Conservation (phyloP, 2,113 vertebrate genomes). For the Chionomys nivalis region DNA sequence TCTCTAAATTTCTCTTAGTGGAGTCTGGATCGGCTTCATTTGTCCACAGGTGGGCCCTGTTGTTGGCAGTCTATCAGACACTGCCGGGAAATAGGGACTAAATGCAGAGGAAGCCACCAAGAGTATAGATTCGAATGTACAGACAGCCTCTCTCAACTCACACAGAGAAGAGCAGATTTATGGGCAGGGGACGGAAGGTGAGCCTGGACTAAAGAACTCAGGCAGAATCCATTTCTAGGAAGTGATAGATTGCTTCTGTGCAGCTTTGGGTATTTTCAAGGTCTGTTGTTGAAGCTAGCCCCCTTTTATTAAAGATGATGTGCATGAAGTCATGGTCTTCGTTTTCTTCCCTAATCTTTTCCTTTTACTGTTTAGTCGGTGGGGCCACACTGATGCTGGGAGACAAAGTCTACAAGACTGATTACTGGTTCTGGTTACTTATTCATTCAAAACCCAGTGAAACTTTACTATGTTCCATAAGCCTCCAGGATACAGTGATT, state of each 20-base stretch:
- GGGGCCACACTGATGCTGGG: not conserved
- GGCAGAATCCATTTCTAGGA: conserved; percentile 62
- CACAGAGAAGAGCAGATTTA: conserved; percentile 33
- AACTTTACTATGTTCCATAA: not conserved
- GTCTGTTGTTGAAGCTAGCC: conserved; percentile 60
- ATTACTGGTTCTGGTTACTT: not conserved
- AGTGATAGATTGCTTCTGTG: conserved; percentile 38
- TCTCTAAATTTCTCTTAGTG: not conserved
- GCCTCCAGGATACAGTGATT: not conserved
- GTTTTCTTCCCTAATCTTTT: conserved; percentile 48
- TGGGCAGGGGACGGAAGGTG: not conserved
- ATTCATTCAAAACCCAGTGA: not conserved
- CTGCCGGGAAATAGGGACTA: not conserved
- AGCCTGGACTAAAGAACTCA: conserved; percentile 55
- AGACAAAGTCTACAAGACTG: not conserved
- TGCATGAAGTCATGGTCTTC: conserved; percentile 63
- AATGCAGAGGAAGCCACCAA: not conserved
- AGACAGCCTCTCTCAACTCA: conserved; percentile 35
- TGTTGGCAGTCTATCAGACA: not conserved
- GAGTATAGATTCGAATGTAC: not conserved
- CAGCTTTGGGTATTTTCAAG: conserved; percentile 58
- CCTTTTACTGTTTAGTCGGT: conserved; percentile 36
- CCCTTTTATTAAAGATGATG: conserved; percentile 64
- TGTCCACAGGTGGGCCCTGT: not conserved
- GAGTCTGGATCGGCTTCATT: not conserved